Conservation (phyloP, 2,888 invertebrate genomes). For the Byasa hedistus region DNA sequence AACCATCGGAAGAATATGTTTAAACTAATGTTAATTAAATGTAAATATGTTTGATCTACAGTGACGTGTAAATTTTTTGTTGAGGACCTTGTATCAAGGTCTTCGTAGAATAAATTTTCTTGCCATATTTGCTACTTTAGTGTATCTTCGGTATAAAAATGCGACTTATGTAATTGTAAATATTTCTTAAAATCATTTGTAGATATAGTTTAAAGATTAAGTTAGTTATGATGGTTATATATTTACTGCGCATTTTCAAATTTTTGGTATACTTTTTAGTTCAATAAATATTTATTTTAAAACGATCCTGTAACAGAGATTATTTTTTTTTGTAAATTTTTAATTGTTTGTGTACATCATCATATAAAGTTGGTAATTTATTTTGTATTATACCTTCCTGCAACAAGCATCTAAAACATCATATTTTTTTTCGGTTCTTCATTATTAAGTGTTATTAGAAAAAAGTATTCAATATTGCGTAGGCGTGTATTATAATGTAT, state of each 20-base stretch:
- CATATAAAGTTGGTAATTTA: not conserved
- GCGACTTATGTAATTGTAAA: constrained; percentile 45
- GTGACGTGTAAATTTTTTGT: constrained; percentile 46
- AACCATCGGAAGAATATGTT: constrained; percentile 95
- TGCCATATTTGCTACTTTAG: constrained; percentile 70
- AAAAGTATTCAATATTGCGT: not conserved
- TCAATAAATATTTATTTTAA: no score
- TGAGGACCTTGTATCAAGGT: constrained; percentile 77
- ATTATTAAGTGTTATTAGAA: not conserved
- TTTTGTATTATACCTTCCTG: not conserved
- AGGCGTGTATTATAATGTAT: constrained; percentile 3
- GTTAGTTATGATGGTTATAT: constrained; percentile 32
- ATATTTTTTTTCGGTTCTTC: not conserved
- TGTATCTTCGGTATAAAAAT: constrained; percentile 31
- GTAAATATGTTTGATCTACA: constrained; percentile 37
- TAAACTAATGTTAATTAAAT: constrained; percentile 52
- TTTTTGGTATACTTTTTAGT: not conserved
- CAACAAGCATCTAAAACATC: not conserved
- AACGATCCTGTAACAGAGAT: not conserved
- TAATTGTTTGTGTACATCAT: no score
- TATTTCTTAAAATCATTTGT: constrained; percentile 37
- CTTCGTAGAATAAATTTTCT: constrained; percentile 60
- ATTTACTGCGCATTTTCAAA: constrained; percentile 33
- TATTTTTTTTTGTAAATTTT: not conserved
- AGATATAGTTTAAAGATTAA: constrained; percentile 32